phyloP scores from a whole-genome alignment of 1,140 invertebrate species.

The Lamellibrachia luymesi region DNA sequence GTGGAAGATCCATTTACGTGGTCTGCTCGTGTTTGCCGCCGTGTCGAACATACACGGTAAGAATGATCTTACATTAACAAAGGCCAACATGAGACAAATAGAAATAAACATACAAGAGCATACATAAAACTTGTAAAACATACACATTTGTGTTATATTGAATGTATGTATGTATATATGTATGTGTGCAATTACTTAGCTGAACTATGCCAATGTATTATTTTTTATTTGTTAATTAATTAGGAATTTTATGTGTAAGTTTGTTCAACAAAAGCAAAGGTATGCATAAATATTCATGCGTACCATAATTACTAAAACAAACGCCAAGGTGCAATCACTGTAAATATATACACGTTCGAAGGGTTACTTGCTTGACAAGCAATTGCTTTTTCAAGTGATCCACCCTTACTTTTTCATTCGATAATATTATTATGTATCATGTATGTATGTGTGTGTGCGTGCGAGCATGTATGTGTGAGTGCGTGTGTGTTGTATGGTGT shows the following conservation, averaged over 20 bases:
- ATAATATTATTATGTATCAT: not conserved
- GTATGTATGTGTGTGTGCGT: not conserved
- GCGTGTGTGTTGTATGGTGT: not conserved
- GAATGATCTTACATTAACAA: not conserved
- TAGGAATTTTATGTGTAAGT: too few species aligned
- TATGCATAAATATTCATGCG: too few species aligned
- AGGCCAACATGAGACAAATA: not conserved
- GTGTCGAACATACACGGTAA: not conserved
- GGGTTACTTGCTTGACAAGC: too few species aligned
- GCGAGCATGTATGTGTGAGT: not conserved
- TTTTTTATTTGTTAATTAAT: too few species aligned
- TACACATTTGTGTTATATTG: not conserved
- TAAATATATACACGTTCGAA: too few species aligned
- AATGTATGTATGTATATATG: not conserved
- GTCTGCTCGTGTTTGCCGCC: not conserved
- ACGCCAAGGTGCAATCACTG: too few species aligned
- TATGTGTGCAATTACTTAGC: not conserved
- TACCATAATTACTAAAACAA: too few species aligned
- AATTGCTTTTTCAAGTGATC: too few species aligned
- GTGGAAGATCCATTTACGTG: not conserved
- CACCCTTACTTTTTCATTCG: too few species aligned
- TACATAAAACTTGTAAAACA: not conserved
- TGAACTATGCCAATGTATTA: too few species aligned
- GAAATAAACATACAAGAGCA: not conserved
- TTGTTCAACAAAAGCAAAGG: too few species aligned